Conservation (phyloP, 2,888 invertebrate species). For the Oegoconia quadripuncta region DNA sequence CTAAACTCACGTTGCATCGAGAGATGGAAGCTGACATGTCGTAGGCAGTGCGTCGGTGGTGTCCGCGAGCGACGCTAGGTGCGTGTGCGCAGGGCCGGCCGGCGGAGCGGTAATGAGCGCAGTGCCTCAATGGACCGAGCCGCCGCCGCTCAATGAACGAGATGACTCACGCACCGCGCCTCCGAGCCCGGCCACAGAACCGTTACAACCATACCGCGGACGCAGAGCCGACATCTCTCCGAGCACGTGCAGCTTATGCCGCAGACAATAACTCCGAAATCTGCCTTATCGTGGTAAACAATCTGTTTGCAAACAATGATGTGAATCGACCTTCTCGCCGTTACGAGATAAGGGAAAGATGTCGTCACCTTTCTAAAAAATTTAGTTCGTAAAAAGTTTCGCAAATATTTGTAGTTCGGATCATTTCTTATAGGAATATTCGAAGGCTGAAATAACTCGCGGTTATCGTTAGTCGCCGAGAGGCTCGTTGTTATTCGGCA, state of each 20-base stretch:
- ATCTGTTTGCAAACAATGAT: constrained; percentile 40
- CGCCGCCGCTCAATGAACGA: constrained; percentile 45
- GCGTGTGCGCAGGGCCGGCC: constrained; percentile 76
- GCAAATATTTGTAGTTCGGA: no score
- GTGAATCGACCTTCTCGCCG: constrained; percentile 18
- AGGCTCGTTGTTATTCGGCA: constrained; percentile 27
- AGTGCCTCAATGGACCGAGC: constrained; percentile 71
- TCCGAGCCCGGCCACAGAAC: constrained; percentile 68
- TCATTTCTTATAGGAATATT: no score
- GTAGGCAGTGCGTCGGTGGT: constrained; percentile 65
- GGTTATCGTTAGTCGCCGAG: constrained; percentile 18
- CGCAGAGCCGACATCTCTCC: constrained; percentile 52
- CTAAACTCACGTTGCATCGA: constrained; percentile 66
- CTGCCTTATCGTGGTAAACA: constrained; percentile 20
- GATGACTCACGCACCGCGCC: constrained; percentile 74
- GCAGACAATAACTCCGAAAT: constrained; percentile 6
- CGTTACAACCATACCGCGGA: constrained; percentile 40
- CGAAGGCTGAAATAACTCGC: background rate
- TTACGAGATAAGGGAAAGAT: constrained; percentile 13
- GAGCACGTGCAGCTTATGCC: constrained; percentile 49
- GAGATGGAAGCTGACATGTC: constrained; percentile 61
- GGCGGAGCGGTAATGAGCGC: constrained; percentile 75
- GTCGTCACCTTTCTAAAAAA: no score
- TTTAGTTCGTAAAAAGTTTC: no score
- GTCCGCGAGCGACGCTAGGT: constrained; percentile 67